Percentiles rank a stretch among this genome's conserved stretches.
Conservation (phyloP, 2,888 invertebrate genomes). For the Ornithoptera priamus region DNA sequence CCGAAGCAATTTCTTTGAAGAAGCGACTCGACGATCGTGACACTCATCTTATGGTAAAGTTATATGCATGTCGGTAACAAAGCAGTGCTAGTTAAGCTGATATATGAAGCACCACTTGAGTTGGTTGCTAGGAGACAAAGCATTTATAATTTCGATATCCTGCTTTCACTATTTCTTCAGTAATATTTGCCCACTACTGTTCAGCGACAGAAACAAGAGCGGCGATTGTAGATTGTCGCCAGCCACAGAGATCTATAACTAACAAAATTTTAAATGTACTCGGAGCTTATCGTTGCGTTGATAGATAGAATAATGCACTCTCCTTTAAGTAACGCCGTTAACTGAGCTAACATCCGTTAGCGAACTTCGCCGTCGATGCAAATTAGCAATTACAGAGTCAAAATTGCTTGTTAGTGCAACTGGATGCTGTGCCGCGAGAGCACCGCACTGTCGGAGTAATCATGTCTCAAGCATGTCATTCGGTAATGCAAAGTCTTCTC, state of each 20-base stretch:
- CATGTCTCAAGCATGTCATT: constrained; percentile 2
- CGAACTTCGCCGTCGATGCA: constrained; percentile 4
- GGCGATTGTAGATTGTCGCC: background rate
- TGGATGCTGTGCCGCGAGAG: background rate
- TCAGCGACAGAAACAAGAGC: background rate
- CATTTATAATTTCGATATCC: too few relatives aligned
- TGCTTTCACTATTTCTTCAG: too few relatives aligned
- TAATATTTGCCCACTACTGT: background rate
- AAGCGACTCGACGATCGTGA: too few relatives aligned
- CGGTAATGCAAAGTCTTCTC: constrained; percentile 4
- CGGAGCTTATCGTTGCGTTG: background rate
- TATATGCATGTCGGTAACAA: too few relatives aligned
- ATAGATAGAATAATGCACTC: background rate
- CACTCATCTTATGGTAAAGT: too few relatives aligned
- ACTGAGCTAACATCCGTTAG: constrained; percentile 11
- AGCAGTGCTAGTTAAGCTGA: too few relatives aligned
- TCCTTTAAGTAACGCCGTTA: background rate
- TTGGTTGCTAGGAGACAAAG: too few relatives aligned
- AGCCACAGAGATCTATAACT: background rate
- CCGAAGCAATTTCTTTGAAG: too few relatives aligned
- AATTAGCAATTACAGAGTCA: constrained; percentile 17
- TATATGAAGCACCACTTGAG: too few relatives aligned
- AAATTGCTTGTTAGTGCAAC: constrained; percentile 5
- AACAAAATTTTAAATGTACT: background rate
- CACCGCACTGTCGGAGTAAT: background rate